A percentile compares a stretch with the other conserved stretches of the same genome.
Conservation (phyloP, 1,140 invertebrate species). For the Lanistes nyassanus region DNA sequence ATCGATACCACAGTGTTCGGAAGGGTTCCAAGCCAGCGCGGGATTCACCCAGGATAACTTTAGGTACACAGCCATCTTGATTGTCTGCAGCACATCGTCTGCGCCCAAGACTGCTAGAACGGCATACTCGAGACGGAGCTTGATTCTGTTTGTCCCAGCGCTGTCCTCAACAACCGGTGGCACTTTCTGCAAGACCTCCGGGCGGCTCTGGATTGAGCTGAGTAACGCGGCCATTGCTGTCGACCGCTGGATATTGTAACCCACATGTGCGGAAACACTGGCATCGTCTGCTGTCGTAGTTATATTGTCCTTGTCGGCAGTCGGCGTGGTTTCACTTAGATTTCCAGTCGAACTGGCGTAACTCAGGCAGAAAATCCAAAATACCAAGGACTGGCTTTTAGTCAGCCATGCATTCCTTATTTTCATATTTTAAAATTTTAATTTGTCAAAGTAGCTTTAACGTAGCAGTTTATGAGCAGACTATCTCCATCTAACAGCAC, state of each 20-base stretch:
- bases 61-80: slow-evolving; percentile 27
- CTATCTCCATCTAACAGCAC: too few species aligned
- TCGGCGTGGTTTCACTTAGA: too few species aligned
- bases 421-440: too few species aligned
- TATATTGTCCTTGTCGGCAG: too few species aligned
- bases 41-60: slow-evolving; percentile 31
- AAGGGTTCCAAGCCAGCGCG: slow-evolving; percentile 69
- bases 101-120: slow-evolving; percentile 29
- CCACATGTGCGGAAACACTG: too few species aligned
- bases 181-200: not conserved
- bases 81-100: slow-evolving; percentile 35
- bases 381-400: too few species aligned
- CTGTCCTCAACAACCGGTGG: not conserved
- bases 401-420: too few species aligned
- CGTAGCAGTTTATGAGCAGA: too few species aligned
- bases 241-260: not conserved
- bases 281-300: too few species aligned
- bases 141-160: not conserved
- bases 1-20: slow-evolving; percentile 70
- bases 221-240: not conserved
- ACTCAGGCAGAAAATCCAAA: too few species aligned
- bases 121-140: not conserved
- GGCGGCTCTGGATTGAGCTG: not conserved
- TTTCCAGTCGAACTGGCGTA: too few species aligned
- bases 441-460: too few species aligned